Evolutionary conservation across 2,888 invertebrate genomes (phyloP).

Genomic region (Lithophane ornitopus): DNA sequence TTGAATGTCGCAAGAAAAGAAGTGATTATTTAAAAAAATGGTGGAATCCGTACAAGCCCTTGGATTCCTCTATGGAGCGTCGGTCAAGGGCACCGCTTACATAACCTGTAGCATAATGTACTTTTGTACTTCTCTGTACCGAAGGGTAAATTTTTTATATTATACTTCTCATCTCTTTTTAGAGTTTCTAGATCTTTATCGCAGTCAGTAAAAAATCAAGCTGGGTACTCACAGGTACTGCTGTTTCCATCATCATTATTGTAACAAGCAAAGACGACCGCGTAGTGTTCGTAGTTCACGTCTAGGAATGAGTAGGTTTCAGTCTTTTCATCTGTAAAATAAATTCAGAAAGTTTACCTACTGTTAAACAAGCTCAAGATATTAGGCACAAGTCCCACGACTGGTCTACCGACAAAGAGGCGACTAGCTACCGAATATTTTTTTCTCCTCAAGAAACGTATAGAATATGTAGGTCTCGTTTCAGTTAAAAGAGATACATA

Average conservation of each 20-base stretch:
- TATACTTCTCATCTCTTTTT: background rate
- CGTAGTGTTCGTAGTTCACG: constrained; percentile 86
- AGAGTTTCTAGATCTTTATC: background rate
- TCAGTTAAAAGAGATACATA: no score
- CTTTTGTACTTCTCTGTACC: background rate
- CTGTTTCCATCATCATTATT: constrained; percentile 80
- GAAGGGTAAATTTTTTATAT: background rate
- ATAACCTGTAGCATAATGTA: background rate
- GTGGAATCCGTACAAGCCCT: background rate
- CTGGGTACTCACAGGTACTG: constrained; percentile 83
- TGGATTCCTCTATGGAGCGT: background rate
- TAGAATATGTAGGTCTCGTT: no score
- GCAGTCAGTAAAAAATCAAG: background rate
- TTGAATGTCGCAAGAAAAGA: background rate
- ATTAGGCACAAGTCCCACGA: no score
- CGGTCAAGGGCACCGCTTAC: constrained; percentile 4
- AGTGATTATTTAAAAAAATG: background rate
- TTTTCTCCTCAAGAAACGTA: no score
- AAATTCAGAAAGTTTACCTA: background rate
- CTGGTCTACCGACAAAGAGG: no score
- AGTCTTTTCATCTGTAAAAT: constrained; percentile 80
- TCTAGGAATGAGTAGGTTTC: constrained; percentile 84
- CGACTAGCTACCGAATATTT: no score
- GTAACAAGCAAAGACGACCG: constrained; percentile 83
- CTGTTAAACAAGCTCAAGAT: background rate